These are phyloP conservation scores for Marasmarcha lunaedactyla DNA, from an alignment of 2,888 invertebrate species.

Conservation along the genomic window DNA sequence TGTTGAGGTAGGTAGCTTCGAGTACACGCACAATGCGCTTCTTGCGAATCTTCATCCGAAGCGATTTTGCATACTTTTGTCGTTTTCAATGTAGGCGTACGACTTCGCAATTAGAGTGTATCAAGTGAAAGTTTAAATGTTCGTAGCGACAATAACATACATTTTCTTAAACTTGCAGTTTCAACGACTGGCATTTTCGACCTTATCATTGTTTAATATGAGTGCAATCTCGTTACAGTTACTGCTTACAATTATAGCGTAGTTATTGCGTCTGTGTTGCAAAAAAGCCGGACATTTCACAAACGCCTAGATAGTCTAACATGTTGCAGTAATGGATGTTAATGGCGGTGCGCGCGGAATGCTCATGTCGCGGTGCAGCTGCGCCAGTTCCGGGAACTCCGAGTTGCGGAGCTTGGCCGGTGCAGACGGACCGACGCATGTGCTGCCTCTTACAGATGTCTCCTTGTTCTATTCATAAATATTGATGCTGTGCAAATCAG, in stretches of 20 bases:
- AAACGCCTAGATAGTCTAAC: conserved; percentile 7
- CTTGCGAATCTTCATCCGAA: not conserved
- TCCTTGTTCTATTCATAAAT: not conserved
- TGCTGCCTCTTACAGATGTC: not conserved
- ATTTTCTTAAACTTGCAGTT: no score
- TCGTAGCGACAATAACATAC: not conserved
- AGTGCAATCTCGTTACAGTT: no score
- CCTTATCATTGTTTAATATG: no score
- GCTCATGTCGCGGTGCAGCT: conserved; percentile 26
- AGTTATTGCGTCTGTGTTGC: not conserved
- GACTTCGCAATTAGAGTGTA: not conserved
- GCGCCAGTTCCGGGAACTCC: conserved; percentile 40
- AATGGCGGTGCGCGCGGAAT: conserved; percentile 21
- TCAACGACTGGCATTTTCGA: no score
- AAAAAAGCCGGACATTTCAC: conserved; percentile 7
- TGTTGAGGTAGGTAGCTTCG: not conserved
- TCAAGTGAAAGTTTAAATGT: not conserved
- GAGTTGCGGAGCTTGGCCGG: not conserved
- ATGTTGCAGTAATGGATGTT: conserved; percentile 23
- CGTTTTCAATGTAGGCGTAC: not conserved
- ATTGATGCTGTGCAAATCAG: not conserved
- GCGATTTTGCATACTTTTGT: not conserved
- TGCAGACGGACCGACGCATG: not conserved
- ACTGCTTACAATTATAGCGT: no score
- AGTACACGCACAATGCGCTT: not conserved